Conservation (phyloP, 53 echinoderm and acorn worm genomes). For the Echinarachnius parma region DNA sequence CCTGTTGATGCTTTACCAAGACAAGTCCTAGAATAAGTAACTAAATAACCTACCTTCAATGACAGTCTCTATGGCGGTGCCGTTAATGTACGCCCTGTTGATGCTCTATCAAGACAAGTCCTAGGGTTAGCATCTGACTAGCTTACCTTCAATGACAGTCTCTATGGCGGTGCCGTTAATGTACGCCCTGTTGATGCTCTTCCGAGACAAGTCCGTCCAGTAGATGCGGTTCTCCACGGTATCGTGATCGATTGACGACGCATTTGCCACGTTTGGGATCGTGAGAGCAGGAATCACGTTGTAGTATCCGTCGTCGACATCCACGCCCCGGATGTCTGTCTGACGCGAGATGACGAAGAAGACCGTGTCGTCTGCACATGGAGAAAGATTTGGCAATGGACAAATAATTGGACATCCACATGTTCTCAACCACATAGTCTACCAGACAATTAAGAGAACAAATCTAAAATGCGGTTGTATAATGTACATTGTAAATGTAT, state of each 20-base stretch:
- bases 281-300: conserved; percentile 93
- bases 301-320: conserved; percentile 67
- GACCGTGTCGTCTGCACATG: conserved; percentile 65
- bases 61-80: conserved; percentile 75
- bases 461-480: too few relatives aligned
- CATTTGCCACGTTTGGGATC: conserved; percentile 79
- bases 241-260: conserved; percentile 73
- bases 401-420: too few relatives aligned
- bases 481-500: too few relatives aligned
- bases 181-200: conserved; percentile 74
- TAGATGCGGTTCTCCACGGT: conserved; percentile 72
- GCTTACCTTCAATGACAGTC: conserved; percentile 92
- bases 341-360: conserved; percentile 85
- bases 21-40: too few relatives aligned
- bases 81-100: conserved; percentile 80
- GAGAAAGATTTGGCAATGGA: too few relatives aligned
- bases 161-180: conserved; percentile 81
- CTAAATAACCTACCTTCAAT: too few relatives aligned
- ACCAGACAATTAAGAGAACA: too few relatives aligned
- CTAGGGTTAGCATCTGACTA: too few relatives aligned
- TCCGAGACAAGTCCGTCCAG: conserved; percentile 81
- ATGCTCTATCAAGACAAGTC: conserved; percentile 74
- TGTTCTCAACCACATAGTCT: too few relatives aligned
- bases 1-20: conserved; percentile 69
- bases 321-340: conserved; percentile 86